Evolutionary conservation across 1,140 invertebrate species (phyloP).

Genomic region (Eufriesea mexicana): DNA sequence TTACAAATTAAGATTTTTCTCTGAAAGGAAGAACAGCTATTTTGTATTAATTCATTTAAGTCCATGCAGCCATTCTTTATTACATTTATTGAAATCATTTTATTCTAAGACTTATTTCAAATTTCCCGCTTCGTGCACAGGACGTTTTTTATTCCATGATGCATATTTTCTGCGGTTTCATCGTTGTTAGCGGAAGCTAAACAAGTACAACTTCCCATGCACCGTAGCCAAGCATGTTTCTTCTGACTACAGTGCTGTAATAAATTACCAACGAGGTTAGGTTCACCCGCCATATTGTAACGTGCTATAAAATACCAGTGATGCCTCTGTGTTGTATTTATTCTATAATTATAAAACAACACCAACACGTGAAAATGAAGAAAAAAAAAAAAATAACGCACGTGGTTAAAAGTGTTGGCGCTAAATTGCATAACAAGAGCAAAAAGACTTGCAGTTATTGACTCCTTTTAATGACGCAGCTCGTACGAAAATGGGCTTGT

Average conservation of each 20-base stretch:
- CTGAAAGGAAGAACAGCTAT: no score
- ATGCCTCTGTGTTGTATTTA: neutral
- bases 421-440: neutral
- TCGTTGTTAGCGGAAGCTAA: neutral
- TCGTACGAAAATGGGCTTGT: constrained; percentile 14
- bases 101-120: neutral
- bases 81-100: neutral
- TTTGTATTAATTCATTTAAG: no score
- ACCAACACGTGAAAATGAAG: neutral
- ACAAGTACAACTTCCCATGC: neutral
- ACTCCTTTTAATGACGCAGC: constrained; percentile 13
- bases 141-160: neutral
- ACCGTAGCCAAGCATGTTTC: neutral
- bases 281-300: neutral
- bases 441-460: constrained; percentile 11
- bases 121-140: neutral
- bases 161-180: neutral
- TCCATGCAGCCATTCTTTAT: neutral
- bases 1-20: no score
- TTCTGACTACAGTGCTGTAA: neutral
- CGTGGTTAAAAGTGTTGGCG: neutral
- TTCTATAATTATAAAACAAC: neutral
- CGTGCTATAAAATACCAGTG: neutral
- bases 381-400: neutral
- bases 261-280: neutral